Conservation (phyloP, 2,797 vertebrate genomes). For the Sebastes oblongus region DNA sequence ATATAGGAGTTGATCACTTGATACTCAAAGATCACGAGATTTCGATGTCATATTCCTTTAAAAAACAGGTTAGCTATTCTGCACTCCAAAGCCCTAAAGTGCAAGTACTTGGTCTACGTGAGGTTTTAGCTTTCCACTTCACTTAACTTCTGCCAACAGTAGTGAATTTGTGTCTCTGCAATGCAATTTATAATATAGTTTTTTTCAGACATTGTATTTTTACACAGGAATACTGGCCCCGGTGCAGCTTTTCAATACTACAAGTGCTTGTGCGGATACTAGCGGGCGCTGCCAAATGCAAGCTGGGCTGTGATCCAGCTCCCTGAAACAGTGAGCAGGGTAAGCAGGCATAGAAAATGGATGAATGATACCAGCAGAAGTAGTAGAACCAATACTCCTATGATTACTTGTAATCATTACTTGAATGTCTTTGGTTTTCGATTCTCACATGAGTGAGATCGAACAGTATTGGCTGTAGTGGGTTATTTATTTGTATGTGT, state of each 20-base stretch:
- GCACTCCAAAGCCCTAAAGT: background rate
- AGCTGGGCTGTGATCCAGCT: conserved; percentile 19
- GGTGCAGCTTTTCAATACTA: conserved; percentile 13
- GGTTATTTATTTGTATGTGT: background rate
- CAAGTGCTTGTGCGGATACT: background rate
- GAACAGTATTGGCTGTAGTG: background rate
- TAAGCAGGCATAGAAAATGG: background rate
- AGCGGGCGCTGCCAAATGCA: conserved; percentile 13
- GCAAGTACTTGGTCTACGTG: background rate
- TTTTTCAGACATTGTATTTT: background rate
- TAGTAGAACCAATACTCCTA: background rate
- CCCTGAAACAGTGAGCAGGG: conserved; percentile 8
- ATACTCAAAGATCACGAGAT: background rate
- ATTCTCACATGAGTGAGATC: background rate
- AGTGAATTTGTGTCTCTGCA: background rate
- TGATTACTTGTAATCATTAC: background rate
- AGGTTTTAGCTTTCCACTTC: background rate
- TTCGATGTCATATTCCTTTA: too few relatives aligned
- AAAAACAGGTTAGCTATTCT: too few relatives aligned
- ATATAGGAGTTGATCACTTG: background rate
- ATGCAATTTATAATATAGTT: background rate
- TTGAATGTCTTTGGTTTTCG: background rate
- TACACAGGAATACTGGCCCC: background rate
- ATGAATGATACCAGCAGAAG: background rate
- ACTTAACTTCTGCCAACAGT: background rate